phyloP scores from a whole-genome alignment of 2,888 invertebrate genomes.

The Neoitamus cyanurus region DNA sequence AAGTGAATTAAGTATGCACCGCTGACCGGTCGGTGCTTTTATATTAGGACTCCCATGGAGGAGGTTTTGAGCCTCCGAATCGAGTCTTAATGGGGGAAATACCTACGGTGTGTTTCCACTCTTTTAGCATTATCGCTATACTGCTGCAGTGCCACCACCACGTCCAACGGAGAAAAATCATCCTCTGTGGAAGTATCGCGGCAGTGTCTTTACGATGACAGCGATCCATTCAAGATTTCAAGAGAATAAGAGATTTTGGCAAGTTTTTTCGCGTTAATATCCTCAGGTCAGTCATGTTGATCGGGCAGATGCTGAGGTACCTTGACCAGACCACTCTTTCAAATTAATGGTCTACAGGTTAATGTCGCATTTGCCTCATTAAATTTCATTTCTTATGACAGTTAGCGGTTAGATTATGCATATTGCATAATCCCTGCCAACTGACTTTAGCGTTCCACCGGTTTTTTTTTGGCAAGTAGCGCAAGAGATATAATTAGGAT shows the following conservation, averaged over 20 bases:
- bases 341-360: background rate
- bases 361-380: background rate
- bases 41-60: constrained; percentile 45
- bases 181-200: background rate
- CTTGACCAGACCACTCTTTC: background rate
- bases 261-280: background rate
- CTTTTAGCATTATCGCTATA: background rate
- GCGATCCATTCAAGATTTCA: background rate
- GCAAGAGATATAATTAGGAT: background rate
- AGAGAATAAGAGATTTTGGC: background rate
- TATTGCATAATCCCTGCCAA: background rate
- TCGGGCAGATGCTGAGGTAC: background rate
- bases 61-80: background rate
- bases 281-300: background rate
- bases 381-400: background rate
- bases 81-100: background rate
- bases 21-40: constrained; percentile 41
- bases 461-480: background rate
- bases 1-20: constrained; percentile 47
- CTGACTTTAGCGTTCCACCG: background rate
- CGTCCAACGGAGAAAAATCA: background rate
- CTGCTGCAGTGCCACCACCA: background rate
- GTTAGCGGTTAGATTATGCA: background rate
- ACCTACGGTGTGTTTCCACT: background rate
- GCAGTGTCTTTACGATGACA: background rate